These are phyloP conservation scores for Hylomyscus alleni DNA, from an alignment of 2,797 vertebrate species.

Conservation along the genomic window DNA sequence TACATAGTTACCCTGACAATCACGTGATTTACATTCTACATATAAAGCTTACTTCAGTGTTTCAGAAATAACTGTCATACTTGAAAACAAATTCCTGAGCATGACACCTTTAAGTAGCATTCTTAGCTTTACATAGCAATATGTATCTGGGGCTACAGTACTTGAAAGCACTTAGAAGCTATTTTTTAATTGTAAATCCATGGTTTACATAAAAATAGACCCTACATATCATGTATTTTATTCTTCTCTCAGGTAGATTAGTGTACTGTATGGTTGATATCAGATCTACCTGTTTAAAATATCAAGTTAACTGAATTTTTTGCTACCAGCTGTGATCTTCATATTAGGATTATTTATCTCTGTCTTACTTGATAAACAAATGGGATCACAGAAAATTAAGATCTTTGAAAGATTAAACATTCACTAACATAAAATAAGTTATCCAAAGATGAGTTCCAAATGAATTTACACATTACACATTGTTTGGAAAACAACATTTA, in stretches of 20 bases:
- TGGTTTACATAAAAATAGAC: background rate
- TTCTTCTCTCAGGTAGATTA: slow-evolving; percentile 56
- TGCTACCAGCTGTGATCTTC: slow-evolving; percentile 5
- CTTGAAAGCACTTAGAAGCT: slow-evolving; percentile 22
- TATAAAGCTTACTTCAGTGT: slow-evolving; percentile 45
- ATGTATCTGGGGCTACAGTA: background rate
- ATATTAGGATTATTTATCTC: background rate
- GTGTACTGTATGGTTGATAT: slow-evolving; percentile 8
- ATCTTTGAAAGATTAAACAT: slow-evolving; percentile 48
- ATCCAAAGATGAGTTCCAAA: slow-evolving; percentile 27
- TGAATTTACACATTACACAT: slow-evolving; percentile 56
- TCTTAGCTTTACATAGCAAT: background rate
- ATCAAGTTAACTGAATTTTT: slow-evolving; percentile 35
- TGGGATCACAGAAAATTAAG: background rate
- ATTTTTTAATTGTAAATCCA: slow-evolving; percentile 47
- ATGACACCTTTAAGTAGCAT: slow-evolving; percentile 10
- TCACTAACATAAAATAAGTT: slow-evolving; percentile 48
- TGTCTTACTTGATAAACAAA: slow-evolving; percentile 24
- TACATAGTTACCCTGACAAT: slow-evolving; percentile 8
- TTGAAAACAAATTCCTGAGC: slow-evolving; percentile 54
- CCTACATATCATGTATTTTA: slow-evolving; percentile 12
- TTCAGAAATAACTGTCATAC: slow-evolving; percentile 34
- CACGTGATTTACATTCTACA: slow-evolving; percentile 46
- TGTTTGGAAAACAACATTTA: slow-evolving; percentile 29
- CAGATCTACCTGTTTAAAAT: slow-evolving; percentile 47